phyloP scores from a whole-genome alignment of 64 coral and sea anemone genomes.

The Pachyseris speciosa region DNA sequence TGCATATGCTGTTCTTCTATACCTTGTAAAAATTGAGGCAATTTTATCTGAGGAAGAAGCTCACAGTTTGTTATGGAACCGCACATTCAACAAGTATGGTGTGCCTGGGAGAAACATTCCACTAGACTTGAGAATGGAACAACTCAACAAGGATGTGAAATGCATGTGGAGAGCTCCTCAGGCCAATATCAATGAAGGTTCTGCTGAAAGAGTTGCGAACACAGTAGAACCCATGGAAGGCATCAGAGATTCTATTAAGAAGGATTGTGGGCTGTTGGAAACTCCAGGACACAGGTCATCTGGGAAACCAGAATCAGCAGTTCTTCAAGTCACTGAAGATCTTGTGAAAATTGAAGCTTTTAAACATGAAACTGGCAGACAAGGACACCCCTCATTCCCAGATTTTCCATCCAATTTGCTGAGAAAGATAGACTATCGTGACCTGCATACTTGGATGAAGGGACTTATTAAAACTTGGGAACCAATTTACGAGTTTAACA shows the following conservation, averaged over 20 bases:
- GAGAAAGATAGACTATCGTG: no score
- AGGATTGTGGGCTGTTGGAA: constrained; percentile 2
- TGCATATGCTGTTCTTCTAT: constrained; percentile 20
- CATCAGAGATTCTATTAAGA: constrained; percentile 8
- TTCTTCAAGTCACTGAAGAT: no score
- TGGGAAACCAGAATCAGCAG: background rate
- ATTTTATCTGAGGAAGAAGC: constrained; percentile 1
- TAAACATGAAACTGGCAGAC: no score
- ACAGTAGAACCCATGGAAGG: constrained; percentile 26
- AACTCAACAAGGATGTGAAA: constrained; percentile 49
- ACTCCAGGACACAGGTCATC: constrained; percentile 3
- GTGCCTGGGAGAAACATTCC: constrained; percentile 33
- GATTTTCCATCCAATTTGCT: no score
- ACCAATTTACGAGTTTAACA: no score
- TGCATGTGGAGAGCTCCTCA: constrained; percentile 42
- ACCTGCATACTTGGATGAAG: no score
- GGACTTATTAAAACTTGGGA: no score
- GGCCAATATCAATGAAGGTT: constrained; percentile 40
- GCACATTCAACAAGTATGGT: constrained; percentile 58
- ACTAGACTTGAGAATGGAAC: constrained; percentile 61
- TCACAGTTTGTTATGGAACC: background rate
- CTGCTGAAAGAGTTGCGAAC: constrained; percentile 27
- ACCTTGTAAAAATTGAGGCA: constrained; percentile 36
- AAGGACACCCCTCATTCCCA: no score
- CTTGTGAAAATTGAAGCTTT: no score